Evolutionary conservation across 2,113 vertebrate species (phyloP), one percentile per base, ranked within the genome.

Genomic region (Cavia porcellus): DNA sequence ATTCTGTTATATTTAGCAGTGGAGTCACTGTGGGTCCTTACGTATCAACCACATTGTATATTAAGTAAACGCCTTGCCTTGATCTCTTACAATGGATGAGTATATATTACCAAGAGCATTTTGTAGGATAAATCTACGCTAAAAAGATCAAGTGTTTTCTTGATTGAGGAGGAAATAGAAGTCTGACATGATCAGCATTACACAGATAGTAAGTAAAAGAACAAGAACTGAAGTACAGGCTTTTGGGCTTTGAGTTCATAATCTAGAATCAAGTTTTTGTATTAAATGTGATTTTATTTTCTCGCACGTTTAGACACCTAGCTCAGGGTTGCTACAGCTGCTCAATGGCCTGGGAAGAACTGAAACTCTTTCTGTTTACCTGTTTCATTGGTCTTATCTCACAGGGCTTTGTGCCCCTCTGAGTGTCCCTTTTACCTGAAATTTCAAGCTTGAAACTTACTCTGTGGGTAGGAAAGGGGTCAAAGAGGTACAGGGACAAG

Each of bases 11-110:
- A 93, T 77, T 85, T 96, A 89, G 95, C 83, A 81, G 2, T 32
- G 12, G 81, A 84, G 57, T 96, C 42, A 68, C 62, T 62, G 62
- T 55, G 61, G 22, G 19, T n/a, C 50, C 38, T 32, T 32, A 8
- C 8, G 9, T 87, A 50, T 66, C 88, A 95, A 47, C 62, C 12
- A 59, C 19, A 11, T 55, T 45, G 32, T 57, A 13, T 68, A 30
- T 79, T 91, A 96, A 94, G 85, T 91, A 92, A 81, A 79, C 28
- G 30, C 35, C 20, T 64, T 95, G 25, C 32, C 64, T 7, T 90
- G 50, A 75, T 32, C 35, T 8, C 7, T 32, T 66, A 59, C 35
- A 30, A 52, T 68, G 35, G n/a, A 52, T 42, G 50, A 96, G 92
- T 61, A 57, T 42, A 17, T 2, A 50, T 24, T 14, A 66, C 61